Percentiles rank a stretch among this genome's conserved stretches.
phyloP scores from a whole-genome alignment of 1,140 invertebrate species.

The Neodiprion pinetum region DNA sequence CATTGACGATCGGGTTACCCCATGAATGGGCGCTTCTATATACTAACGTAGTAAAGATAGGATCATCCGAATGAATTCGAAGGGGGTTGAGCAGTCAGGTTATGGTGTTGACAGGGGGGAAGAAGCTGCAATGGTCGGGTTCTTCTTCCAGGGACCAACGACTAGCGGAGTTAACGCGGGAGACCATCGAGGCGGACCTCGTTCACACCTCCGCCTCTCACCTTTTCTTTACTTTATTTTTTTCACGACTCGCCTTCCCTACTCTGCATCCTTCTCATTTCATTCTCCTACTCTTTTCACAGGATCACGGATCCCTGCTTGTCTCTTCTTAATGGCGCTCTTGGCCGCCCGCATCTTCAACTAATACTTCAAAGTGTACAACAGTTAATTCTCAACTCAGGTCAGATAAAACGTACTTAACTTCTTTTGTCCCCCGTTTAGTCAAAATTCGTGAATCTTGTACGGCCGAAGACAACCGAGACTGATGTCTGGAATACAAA shows the following conservation, averaged over 20 bases:
- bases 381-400: too few relatives aligned
- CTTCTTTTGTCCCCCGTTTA: too few relatives aligned
- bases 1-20: slow-evolving; percentile 5
- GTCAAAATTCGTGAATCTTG: too few relatives aligned
- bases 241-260: neutral
- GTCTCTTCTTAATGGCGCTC: neutral
- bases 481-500: too few relatives aligned
- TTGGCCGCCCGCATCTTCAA: too few relatives aligned
- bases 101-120: slow-evolving; percentile 48
- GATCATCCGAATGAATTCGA: slow-evolving; percentile 45
- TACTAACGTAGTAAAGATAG: slow-evolving; percentile 20
- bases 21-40: slow-evolving; percentile 32
- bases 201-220: slow-evolving; percentile 53
- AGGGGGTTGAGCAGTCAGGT: slow-evolving; percentile 33
- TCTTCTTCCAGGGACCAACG: neutral
- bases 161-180: neutral
- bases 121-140: slow-evolving; percentile 23
- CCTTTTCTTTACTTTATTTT: slow-evolving; percentile 25
- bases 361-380: too few relatives aligned
- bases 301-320: neutral
- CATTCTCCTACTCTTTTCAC: neutral
- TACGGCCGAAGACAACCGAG: too few relatives aligned
- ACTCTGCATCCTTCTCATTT: neutral
- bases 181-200: slow-evolving; percentile 31
- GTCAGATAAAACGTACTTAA: too few relatives aligned